Percentiles rank a stretch among this genome's conserved stretches.
Conservation (phyloP, 2,113 vertebrate genomes). For the Psittacula cyanocephala region DNA sequence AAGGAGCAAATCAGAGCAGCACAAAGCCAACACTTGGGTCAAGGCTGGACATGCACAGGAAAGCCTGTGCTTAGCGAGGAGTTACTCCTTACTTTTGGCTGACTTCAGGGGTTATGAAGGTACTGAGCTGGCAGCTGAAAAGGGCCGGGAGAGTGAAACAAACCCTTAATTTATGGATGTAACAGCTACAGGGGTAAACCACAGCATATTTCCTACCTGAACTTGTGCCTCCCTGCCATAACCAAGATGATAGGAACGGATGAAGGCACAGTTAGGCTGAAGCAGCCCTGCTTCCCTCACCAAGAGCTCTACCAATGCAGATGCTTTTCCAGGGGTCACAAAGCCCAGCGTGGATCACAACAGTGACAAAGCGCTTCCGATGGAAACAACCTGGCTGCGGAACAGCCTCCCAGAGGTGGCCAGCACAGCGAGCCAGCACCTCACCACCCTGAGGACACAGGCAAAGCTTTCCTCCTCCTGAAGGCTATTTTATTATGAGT, state of each 20-base stretch:
- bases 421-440: not conserved
- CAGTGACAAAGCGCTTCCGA: not conserved
- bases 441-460: not conserved
- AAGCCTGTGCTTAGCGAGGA: not conserved
- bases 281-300: not conserved
- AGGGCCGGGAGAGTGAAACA: not conserved
- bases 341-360: not conserved
- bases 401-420: not conserved
- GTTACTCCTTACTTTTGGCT: not conserved
- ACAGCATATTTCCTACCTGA: not conserved
- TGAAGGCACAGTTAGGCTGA: not conserved
- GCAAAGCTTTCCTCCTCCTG: not conserved
- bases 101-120: not conserved
- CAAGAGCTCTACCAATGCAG: not conserved
- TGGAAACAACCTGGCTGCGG: not conserved
- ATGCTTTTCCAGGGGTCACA: not conserved
- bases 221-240: not conserved
- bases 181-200: not conserved
- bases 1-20: not conserved
- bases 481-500: not conserved
- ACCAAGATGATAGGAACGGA: not conserved
- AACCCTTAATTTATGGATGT: not conserved
- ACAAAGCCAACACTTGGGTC: not conserved
- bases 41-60: not conserved
- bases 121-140: not conserved